Evolutionary conservation across 2,888 invertebrate genomes (phyloP), one percentile per base, ranked within the genome.

Genomic region (Callosobruchus maculatus): DNA sequence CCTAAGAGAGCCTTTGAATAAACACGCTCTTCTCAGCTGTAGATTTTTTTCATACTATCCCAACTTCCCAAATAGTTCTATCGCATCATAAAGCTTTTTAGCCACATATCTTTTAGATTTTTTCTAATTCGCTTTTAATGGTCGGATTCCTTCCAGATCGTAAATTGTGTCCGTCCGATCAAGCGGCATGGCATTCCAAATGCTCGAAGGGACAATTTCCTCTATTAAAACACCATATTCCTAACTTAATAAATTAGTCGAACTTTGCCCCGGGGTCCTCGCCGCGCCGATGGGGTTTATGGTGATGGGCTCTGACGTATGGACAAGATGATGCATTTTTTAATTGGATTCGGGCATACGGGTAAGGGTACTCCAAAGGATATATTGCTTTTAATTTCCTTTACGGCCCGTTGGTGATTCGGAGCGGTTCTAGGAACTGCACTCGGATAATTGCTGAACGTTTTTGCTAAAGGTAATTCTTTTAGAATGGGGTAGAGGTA

Each of bases 71-170:
- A 49, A 18, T 3, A 7, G 13, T 7, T 49, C 49, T 1, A 49
- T 13, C 49, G 13, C 1, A 49, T 13, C 49, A 49, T 49, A 49
- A 49, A 49, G 9, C 30, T 18, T 49, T 67, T 22, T 31, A 30
- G 7, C 68, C 49, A 70, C 67, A 67, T 70, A 77, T 75, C 71
- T 78, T 74, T 76, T 75, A 72, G 70, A 75, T 75, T 73, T 71
- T 75, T 72, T 71, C 70, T 76, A 77, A 77, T 78, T 70, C 72
- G 70, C 67, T 77, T 78, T 78, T 77, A 78, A 78, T 77, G 75
- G 74, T 73, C 71, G 74, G 72, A 77, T 78, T 73, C 75, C 74
- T 73, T 71, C 68, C 72, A 71, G 74, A 73, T 68, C 73, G 70
- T 74, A 72, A 77, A 77, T 76, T 75, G 77, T 78, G 72, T 74